These are phyloP conservation scores for Diaperis boleti DNA, from an alignment of 2,888 invertebrate species.

Conservation along the genomic window DNA sequence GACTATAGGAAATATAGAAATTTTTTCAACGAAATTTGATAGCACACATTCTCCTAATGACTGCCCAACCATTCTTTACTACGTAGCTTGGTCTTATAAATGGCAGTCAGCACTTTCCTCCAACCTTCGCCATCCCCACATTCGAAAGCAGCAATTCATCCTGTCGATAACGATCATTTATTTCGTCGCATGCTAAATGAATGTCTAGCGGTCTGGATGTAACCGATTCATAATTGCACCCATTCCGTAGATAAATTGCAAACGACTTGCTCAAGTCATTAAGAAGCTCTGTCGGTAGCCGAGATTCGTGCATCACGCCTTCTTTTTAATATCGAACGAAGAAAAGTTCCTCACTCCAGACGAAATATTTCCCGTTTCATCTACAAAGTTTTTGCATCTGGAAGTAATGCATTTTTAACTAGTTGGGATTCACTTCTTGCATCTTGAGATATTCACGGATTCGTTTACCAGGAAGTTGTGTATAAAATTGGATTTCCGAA, in stretches of 20 bases:
- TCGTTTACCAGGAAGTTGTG: neutral
- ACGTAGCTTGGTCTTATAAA: too few species aligned
- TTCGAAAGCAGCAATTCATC: constrained; percentile 40
- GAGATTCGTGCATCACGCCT: constrained; percentile 8
- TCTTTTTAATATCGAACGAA: constrained; percentile 17
- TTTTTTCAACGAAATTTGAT: too few species aligned
- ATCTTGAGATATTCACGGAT: neutral
- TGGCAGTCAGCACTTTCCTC: too few species aligned
- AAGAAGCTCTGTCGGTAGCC: constrained; percentile 1
- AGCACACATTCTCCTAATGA: too few species aligned
- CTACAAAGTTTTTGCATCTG: constrained; percentile 16
- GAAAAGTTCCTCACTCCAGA: neutral
- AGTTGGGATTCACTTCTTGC: constrained; percentile 14
- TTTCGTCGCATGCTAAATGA: constrained; percentile 42
- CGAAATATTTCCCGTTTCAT: constrained; percentile 11
- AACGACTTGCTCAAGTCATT: constrained; percentile 16
- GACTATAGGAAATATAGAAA: too few species aligned
- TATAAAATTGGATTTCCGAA: constrained; percentile 16
- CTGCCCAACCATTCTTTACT: too few species aligned
- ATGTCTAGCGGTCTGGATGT: constrained; percentile 33
- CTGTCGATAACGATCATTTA: constrained; percentile 42
- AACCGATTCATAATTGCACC: constrained; percentile 39
- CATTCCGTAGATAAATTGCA: constrained; percentile 37
- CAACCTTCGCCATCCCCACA: too few species aligned
- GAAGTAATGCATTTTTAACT: constrained; percentile 27